Base-by-base conservation (phyloP, 2,888 invertebrate genomes). In the Blera fallax region DNA sequence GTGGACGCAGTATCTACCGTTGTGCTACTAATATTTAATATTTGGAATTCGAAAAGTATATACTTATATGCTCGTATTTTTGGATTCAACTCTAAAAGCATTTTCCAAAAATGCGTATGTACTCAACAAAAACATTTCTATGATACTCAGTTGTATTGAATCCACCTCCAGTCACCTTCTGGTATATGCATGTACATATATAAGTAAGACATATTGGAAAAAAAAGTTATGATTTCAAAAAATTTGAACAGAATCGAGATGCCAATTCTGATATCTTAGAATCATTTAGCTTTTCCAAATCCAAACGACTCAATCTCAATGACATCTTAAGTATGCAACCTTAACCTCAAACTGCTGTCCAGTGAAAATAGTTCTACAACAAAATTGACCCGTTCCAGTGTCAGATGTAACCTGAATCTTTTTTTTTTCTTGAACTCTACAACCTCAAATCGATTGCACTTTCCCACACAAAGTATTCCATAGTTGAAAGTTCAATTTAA, bases 401-500 rank as follows among this genome's bases (percentile, higher is more conserved):
- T 56, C 74, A 64, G 43, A 34, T 70, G 48, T 56, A 74, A 72
- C 60, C 72, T 64, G 69, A 79, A 29, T 79, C 34, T 37, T 50
- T 24, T 29, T 4, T 18, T 0, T 58, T 58, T 18, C 24, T 5
- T 60, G 58, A 14, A 29, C 52, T 27, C 40, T 48, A 27, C 24
- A 79, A 84, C 74, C 64, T 54, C 69, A 84, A 80, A 84, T 84
- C 84, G 74, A 84, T 84, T 84, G 80, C 74, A 80, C 84, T 79
- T 84, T 79, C 64, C 67, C 69, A 69, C 60, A 81, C 69, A 83
- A 74, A 73, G 56, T 74, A 64, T 45, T 70, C 64, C 58, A 48
- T 54, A 79, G 74, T 70, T 79, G 69, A 84, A 70, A 76, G 84
- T 80, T 84, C 74, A 76, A 79, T 84, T 84, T 84, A 80, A 80